Evolutionary conservation across 2,797 vertebrate species (phyloP), one percentile per base, ranked within the genome.

Genomic region (Myotis vivesi): DNA sequence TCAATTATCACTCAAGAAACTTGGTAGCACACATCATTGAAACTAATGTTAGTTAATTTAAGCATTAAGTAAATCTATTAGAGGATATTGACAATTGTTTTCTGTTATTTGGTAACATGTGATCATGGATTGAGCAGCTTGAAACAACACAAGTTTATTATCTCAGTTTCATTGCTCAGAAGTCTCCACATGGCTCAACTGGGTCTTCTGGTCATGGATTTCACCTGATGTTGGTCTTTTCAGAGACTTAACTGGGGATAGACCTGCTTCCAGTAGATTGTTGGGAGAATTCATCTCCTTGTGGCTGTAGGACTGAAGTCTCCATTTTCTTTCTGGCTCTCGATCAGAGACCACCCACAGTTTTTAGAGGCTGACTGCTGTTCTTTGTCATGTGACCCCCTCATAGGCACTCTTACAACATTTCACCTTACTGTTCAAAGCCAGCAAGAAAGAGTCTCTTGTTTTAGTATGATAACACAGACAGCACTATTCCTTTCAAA

Each of bases 21-120:
- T 85, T 79, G 66, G n/a, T 80, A 91, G 71, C 53, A 51, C 69
- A 20, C 59, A 62, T 89, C 53, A 72, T 36, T 6, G 8, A 87
- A 64, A 79, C 30, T 59, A 64, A 51, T 51, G n/a, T 36, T 76
- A 66, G 79, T 95, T 85, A 84, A 66, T 72, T 71, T 93, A 87
- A 87, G 30, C 23, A n/a, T 64, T 44, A 62, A 41, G 72, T 88
- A 71, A 44, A 68, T 41, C 64, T 92, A 68, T 59, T 91, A 72
- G 73, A 81, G 15, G 33, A 62, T 77, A 72, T 59, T 77, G 41
- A 68, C 44, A 62, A 91, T 77, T 33, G 30, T 94, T 91, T 95
- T 77, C 38, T 68, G 0, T 83, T 89, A 46, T 55, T 89, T 46
- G 77, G 9, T 90, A 72, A 84, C n/a, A 66, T 16, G 28, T 85